These are phyloP conservation scores for Helogale parvula DNA, from an alignment of 2,113 vertebrate species.

Conservation along the genomic window DNA sequence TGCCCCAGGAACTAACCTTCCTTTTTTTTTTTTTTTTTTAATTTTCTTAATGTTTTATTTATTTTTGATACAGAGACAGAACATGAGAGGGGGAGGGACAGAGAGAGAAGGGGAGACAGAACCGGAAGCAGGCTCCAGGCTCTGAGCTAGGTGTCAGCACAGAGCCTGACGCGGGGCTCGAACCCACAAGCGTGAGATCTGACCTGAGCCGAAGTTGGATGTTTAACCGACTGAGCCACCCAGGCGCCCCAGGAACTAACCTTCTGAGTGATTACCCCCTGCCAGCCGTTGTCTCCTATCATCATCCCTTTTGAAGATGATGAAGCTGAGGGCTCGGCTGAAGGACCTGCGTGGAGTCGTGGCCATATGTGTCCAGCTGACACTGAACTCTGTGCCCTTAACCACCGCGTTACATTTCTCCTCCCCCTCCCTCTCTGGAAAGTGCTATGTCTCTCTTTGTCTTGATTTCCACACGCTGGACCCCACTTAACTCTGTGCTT, in stretches of 20 bases:
- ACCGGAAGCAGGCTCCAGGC: no score
- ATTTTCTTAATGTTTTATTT: no score
- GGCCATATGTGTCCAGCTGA: background rate
- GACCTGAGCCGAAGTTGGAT: no score
- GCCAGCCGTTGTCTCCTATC: background rate
- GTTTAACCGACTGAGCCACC: no score
- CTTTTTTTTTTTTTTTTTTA: no score
- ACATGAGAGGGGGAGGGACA: no score
- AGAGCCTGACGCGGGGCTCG: accelerated
- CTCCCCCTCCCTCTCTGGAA: background rate
- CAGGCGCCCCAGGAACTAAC: background rate
- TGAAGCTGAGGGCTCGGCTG: background rate
- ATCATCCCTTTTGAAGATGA: background rate
- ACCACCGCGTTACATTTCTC: background rate
- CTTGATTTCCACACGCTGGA: background rate
- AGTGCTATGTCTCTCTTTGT: background rate
- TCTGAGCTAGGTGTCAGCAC: no score
- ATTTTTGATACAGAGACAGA: no score
- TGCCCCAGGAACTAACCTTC: background rate
- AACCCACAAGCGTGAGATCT: no score
- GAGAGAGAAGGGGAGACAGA: no score
- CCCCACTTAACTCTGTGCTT: background rate
- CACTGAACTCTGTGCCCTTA: background rate
- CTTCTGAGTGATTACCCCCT: background rate
- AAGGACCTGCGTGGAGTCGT: background rate